These are phyloP conservation scores for Acanthurus leucopareius DNA, from an alignment of 2,797 vertebrate species.

Conservation along the genomic window DNA sequence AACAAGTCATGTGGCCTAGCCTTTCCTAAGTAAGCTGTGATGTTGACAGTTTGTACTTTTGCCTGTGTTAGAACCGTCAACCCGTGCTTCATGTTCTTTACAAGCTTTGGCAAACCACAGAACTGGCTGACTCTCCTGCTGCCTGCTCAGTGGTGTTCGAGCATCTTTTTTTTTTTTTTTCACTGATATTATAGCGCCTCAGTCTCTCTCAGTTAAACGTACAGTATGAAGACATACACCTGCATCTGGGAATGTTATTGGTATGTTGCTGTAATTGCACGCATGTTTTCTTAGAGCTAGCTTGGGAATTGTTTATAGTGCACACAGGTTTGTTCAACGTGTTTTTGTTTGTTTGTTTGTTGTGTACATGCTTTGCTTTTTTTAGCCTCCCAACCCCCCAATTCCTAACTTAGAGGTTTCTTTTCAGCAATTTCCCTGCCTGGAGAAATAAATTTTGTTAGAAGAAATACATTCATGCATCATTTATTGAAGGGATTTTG, in stretches of 20 bases:
- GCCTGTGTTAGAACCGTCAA: constrained; percentile 37
- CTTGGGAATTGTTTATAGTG: constrained; percentile 13
- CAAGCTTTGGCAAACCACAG: constrained; percentile 56
- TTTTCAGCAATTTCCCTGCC: constrained; percentile 9
- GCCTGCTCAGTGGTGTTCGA: constrained; percentile 51
- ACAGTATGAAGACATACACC: constrained; percentile 11
- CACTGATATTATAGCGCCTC: neutral
- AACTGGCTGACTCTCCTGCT: constrained; percentile 47
- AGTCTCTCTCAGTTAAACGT: constrained; percentile 34
- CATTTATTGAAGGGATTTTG: neutral
- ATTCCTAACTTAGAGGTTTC: neutral
- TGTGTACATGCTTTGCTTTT: neutral
- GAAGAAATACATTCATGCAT: neutral
- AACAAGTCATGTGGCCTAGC: constrained; percentile 57
- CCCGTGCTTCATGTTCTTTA: constrained; percentile 49
- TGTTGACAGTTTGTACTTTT: constrained; percentile 52
- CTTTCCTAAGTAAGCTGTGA: constrained; percentile 58
- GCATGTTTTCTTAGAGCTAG: constrained; percentile 33
- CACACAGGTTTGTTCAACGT: constrained; percentile 12
- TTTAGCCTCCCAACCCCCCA: neutral
- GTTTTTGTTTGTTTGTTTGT: constrained; percentile 20
- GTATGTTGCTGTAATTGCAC: constrained; percentile 50
- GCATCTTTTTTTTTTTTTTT: constrained; percentile 11
- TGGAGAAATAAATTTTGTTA: neutral
- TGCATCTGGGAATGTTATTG: constrained; percentile 39